These are phyloP conservation scores for Porites cylindrica DNA, from an alignment of 92 coral and sea anemone genomes.

Conservation along the genomic window DNA sequence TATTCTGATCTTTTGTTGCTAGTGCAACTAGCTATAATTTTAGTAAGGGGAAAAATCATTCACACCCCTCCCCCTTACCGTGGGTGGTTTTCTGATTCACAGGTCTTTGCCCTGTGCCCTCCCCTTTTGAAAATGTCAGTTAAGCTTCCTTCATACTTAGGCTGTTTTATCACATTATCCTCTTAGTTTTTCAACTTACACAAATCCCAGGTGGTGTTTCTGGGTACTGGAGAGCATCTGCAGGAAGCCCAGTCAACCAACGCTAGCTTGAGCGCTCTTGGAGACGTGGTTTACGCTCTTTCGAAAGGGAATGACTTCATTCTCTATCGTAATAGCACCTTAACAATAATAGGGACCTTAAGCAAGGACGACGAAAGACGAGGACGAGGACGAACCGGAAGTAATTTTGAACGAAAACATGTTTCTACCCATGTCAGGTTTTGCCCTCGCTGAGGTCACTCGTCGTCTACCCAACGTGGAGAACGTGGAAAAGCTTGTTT, in stretches of 20 bases:
- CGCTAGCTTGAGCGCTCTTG: conserved; percentile 96
- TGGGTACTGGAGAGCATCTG: too few species aligned
- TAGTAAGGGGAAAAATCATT: too few species aligned
- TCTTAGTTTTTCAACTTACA: too few species aligned
- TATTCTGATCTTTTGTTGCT: too few species aligned
- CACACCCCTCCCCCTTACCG: too few species aligned
- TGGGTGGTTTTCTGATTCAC: too few species aligned
- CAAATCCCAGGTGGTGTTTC: too few species aligned
- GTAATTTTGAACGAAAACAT: conserved; percentile 12
- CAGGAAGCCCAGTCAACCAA: conserved; percentile 98
- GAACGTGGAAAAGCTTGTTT: conserved; percentile 17
- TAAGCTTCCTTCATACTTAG: too few species aligned
- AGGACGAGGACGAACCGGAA: conserved; percentile 29
- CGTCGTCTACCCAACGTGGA: conserved; percentile 33
- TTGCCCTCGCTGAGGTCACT: conserved; percentile 28
- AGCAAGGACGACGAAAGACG: conserved; percentile 3
- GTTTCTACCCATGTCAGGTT: conserved; percentile 3
- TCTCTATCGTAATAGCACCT: conserved; percentile 94
- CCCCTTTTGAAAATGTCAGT: too few species aligned
- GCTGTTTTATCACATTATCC: too few species aligned
- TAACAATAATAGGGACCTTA: conserved; percentile 59
- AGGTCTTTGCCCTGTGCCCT: too few species aligned
- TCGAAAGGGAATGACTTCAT: conserved; percentile 95
- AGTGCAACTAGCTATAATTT: too few species aligned
- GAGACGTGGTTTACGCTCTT: conserved; percentile 95